A percentile compares a stretch with the other conserved stretches of the same genome.
phyloP scores from a whole-genome alignment of 2,797 vertebrate species.

The Alcedo quadribrachys region DNA sequence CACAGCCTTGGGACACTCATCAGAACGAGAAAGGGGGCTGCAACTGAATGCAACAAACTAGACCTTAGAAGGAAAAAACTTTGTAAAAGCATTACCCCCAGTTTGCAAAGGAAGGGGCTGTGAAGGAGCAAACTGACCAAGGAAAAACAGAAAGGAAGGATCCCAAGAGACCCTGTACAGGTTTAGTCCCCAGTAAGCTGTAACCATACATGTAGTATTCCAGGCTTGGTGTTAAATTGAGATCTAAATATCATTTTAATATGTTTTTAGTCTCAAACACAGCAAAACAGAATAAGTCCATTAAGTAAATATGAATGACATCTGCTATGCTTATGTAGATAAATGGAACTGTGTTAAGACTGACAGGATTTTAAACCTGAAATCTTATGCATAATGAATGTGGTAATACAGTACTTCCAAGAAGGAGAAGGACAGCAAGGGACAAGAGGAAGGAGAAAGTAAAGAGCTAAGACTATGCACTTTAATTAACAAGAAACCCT shows the following conservation, averaged over 20 bases:
- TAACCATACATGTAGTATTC: accelerated
- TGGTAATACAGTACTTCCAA: not conserved
- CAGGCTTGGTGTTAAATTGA: not conserved
- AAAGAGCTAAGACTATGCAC: not conserved
- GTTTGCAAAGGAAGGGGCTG: not conserved
- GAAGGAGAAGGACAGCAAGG: not conserved
- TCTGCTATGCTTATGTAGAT: not conserved
- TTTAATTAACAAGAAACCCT: not conserved
- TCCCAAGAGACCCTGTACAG: not conserved
- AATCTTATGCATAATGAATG: not conserved
- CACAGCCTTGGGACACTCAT: not conserved
- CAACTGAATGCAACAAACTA: not conserved
- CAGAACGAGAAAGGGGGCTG: not conserved
- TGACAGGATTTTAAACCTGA: not conserved
- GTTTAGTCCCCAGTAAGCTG: not conserved
- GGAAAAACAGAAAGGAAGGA: not conserved
- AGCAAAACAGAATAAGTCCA: not conserved
- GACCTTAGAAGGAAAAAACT: not conserved
- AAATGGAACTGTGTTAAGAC: not conserved
- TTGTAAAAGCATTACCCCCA: not conserved
- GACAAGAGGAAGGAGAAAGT: not conserved
- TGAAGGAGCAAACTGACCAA: not conserved
- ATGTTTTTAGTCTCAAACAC: not conserved
- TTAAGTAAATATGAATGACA: not conserved
- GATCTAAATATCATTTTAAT: not conserved